Percentiles rank a stretch among this genome's conserved stretches.
Evolutionary conservation across 2,113 vertebrate species (phyloP).

Genomic region (Albula glossodonta): DNA sequence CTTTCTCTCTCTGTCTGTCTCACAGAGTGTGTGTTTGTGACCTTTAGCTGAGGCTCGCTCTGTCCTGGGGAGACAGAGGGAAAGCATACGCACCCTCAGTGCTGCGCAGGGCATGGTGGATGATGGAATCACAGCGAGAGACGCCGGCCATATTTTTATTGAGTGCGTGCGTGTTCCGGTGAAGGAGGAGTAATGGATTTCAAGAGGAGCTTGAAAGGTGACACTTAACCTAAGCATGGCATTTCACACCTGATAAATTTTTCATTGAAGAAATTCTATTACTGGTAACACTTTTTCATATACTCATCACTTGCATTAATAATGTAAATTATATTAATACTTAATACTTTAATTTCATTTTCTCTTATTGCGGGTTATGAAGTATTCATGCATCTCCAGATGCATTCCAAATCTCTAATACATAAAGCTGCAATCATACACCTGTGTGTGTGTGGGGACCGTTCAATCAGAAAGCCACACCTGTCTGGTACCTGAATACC

Average conservation of each 20-base stretch:
- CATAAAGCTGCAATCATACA: neutral
- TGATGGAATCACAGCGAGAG: neutral
- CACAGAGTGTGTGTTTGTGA: conserved; percentile 46
- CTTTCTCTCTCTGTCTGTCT: too few species aligned
- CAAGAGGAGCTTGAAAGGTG: neutral
- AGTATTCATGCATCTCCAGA: neutral
- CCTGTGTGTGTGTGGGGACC: neutral
- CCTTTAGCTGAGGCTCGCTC: conserved; percentile 47
- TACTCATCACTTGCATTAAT: conserved; percentile 10
- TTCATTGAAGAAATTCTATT: conserved; percentile 21
- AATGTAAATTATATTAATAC: conserved; percentile 15
- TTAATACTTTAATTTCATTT: conserved; percentile 18
- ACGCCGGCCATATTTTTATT: neutral
- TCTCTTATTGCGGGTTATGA: neutral
- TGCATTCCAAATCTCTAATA: neutral
- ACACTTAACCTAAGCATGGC: neutral
- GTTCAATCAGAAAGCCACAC: neutral
- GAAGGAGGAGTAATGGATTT: conserved; percentile 5
- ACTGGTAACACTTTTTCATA: neutral
- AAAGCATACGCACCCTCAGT: conserved; percentile 42
- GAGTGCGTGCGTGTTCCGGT: neutral
- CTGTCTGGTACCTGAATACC: neutral
- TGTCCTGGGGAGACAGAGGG: too few species aligned
- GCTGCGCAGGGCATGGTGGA: conserved; percentile 26
- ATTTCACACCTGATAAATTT: conserved; percentile 20